phyloP scores from a whole-genome alignment of 1,140 invertebrate species.

The Melipona quadrifasciata region DNA sequence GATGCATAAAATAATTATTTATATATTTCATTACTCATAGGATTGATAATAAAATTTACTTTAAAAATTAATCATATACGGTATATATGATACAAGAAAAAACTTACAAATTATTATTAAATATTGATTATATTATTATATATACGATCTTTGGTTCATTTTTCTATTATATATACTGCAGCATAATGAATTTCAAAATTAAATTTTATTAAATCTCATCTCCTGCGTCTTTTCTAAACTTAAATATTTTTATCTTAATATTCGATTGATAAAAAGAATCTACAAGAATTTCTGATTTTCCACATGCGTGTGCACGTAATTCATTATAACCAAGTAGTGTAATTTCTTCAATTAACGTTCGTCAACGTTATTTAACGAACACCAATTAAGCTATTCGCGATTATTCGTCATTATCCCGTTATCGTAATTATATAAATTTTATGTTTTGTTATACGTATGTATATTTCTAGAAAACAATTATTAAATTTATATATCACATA shows the following conservation, averaged over 20 bases:
- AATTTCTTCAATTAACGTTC: slow-evolving; percentile 15
- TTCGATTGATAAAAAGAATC: not conserved
- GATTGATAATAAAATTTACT: not conserved
- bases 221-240: no score
- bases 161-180: not conserved
- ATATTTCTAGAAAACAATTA: not conserved
- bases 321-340: not conserved
- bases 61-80: not conserved
- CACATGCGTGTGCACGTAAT: not conserved
- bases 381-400: not conserved
- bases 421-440: not conserved
- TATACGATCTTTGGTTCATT: not conserved
- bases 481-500: not conserved
- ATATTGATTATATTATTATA: not conserved
- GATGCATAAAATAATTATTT: not conserved
- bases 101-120: not conserved
- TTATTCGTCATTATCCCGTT: not conserved
- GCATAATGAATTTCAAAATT: not conserved
- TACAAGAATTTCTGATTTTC: not conserved
- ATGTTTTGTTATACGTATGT: no score
- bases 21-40: not conserved
- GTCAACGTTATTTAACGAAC: slow-evolving; percentile 28
- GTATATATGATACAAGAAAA: not conserved
- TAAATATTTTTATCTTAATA: not conserved
- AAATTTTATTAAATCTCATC: not conserved